A percentile compares a stretch with the other conserved stretches of the same genome.
Conservation (phyloP, 2,888 invertebrate species). For the Napeogenes sylphis region DNA sequence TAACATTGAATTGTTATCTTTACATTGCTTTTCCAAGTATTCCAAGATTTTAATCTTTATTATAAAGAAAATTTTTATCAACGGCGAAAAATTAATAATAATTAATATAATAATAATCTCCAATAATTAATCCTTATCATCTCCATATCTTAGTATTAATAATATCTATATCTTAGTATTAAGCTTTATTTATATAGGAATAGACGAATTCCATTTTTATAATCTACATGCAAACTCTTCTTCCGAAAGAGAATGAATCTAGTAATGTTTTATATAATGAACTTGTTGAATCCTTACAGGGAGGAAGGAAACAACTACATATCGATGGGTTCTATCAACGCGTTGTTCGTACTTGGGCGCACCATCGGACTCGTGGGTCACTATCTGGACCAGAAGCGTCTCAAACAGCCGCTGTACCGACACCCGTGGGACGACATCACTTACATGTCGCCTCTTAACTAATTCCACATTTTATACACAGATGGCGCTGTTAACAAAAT, state of each 20-base stretch:
- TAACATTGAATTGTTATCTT: too few relatives aligned
- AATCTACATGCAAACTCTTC: too few relatives aligned
- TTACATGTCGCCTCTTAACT: slow-evolving; percentile 71
- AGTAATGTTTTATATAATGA: background rate
- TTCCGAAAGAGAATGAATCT: background rate
- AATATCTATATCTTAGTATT: too few relatives aligned
- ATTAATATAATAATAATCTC: too few relatives aligned
- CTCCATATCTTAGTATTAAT: too few relatives aligned
- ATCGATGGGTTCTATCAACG: slow-evolving; percentile 98
- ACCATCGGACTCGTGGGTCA: slow-evolving; percentile 99
- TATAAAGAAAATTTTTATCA: too few relatives aligned
- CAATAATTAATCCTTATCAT: too few relatives aligned
- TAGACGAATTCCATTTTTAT: too few relatives aligned
- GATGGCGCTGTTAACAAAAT: slow-evolving; percentile 12
- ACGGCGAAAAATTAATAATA: too few relatives aligned
- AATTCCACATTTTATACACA: slow-evolving; percentile 25
- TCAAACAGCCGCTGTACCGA: slow-evolving; percentile 99
- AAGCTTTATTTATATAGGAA: too few relatives aligned
- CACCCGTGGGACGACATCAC: slow-evolving; percentile 99
- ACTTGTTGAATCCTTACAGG: slow-evolving; percentile 53
- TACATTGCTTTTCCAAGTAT: too few relatives aligned
- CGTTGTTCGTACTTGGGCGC: slow-evolving; percentile 97
- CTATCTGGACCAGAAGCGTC: slow-evolving; percentile 97
- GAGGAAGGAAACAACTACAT: slow-evolving; percentile 99
- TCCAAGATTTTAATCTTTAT: too few relatives aligned